Conservation (phyloP, 2,888 invertebrate genomes). For the Scaptomyza polygonia region DNA sequence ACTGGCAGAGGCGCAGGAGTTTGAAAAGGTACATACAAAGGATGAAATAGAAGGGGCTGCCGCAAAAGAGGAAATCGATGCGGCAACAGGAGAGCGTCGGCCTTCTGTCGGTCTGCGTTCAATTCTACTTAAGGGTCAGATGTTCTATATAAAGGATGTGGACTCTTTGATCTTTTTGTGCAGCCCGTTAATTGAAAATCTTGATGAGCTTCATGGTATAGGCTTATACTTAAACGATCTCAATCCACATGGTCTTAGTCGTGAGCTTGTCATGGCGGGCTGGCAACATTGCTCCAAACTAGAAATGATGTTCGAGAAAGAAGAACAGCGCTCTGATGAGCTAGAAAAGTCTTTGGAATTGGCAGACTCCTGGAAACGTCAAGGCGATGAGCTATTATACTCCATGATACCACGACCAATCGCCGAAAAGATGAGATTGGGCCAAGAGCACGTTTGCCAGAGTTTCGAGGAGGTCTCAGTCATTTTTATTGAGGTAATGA, state of each 20-base stretch:
- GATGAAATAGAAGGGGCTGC: constrained; percentile 35
- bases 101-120: constrained; percentile 83
- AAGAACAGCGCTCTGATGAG: constrained; percentile 91
- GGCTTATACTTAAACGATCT: constrained; percentile 92
- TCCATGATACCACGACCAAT: constrained; percentile 96
- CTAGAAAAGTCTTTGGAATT: constrained; percentile 91
- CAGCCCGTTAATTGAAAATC: constrained; percentile 94
- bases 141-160: constrained; percentile 92
- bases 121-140: constrained; percentile 93
- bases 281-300: constrained; percentile 93
- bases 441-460: constrained; percentile 93
- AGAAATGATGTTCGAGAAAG: constrained; percentile 92
- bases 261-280: constrained; percentile 92
- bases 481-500: constrained; percentile 83
- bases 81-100: constrained; percentile 55
- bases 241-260: constrained; percentile 94
- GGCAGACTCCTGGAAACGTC: constrained; percentile 93
- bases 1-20: constrained; percentile 53
- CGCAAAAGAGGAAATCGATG: constrained; percentile 65
- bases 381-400: constrained; percentile 93
- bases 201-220: constrained; percentile 92
- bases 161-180: constrained; percentile 93
- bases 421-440: constrained; percentile 91
- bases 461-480: constrained; percentile 85
- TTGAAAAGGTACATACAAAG: constrained; percentile 48